Base-by-base conservation (phyloP, 2,113 vertebrate genomes). In the Australoheros scitulus region DNA sequence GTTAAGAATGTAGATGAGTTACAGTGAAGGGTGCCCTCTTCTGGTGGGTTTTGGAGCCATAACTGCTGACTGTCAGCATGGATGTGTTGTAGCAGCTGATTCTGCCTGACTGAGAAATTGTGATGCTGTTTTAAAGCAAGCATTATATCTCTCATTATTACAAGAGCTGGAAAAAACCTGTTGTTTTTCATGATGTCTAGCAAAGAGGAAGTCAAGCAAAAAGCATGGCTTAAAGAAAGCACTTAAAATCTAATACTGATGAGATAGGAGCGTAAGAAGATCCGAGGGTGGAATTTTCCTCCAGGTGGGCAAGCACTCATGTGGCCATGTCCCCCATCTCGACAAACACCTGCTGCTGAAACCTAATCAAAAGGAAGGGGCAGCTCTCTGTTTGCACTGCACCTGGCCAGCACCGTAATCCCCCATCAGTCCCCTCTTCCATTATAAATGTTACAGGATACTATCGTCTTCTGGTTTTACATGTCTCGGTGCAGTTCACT, bases 21-120 rank as follows among this genome's bases (percentile, higher is more conserved):
- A 72, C 91, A 91, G 87, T 81, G 76, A 77, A 84, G 65, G 82
- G 36, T 79, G 94, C 94, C 95, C 93, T 92, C 95, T 95, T 61
- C 89, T 96, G 95, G 95, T 77, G 11, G 57, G 61, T 11, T 61
- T 52, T 70, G 63, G 81, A 63, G 43, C 57, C 29, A 58, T 78
- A 85, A 36, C 32, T 22, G 50, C 11, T 43, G 11, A 11, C 2
- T 41, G 11, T 47, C 43, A n/a, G 11, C 2, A 6, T 8, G 10
- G 57, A 36, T n/a, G 3, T 32, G 17, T 10, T 11, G 55, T 2
- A 11, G 52, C 20, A 56, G 52, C 8, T n/a, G 52, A 10, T 72
- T 72, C 10, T 6, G 43, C 43, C 13, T 2, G 41, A 47, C 43
- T 15, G 43, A 47, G 43, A 15, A 6, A 14, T 7, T 6, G 17